Conservation (phyloP, 2,113 vertebrate species). For the Myotis brandtii region DNA sequence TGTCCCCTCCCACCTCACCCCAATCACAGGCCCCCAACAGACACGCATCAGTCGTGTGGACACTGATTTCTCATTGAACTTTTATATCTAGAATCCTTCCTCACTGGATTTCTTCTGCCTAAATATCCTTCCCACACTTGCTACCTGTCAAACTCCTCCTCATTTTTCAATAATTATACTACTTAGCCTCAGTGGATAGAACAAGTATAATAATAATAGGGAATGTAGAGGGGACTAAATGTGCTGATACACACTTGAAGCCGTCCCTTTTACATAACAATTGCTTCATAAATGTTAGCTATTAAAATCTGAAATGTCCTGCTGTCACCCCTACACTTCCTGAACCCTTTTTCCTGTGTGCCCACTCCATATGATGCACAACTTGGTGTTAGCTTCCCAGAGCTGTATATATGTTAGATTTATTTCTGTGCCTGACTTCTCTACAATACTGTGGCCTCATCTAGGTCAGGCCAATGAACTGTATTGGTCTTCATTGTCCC, state of each 20-base stretch:
- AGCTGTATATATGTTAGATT: neutral
- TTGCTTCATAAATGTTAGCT: neutral
- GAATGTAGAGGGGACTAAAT: neutral
- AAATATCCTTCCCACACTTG: neutral
- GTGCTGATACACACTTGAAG: neutral
- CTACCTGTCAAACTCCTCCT: neutral
- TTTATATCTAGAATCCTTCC: neutral
- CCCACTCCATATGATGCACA: fast-evolving
- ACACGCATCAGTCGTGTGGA: no score
- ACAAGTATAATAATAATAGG: neutral
- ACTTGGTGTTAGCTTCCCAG: neutral
- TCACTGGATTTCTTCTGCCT: neutral
- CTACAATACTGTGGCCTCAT: neutral
- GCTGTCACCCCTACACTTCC: neutral
- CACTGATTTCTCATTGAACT: neutral
- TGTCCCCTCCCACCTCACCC: fast-evolving
- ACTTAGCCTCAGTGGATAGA: neutral
- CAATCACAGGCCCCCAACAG: neutral
- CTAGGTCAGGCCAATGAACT: neutral
- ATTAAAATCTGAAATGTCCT: no score
- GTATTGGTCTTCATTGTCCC: neutral
- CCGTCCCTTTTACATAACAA: neutral
- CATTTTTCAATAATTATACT: neutral
- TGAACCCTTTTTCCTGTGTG: neutral
- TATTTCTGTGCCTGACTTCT: neutral